Evolutionary conservation across 2,113 vertebrate species (phyloP), one percentile per base, ranked within the genome.

Genomic region (Vulpes ferrilata): DNA sequence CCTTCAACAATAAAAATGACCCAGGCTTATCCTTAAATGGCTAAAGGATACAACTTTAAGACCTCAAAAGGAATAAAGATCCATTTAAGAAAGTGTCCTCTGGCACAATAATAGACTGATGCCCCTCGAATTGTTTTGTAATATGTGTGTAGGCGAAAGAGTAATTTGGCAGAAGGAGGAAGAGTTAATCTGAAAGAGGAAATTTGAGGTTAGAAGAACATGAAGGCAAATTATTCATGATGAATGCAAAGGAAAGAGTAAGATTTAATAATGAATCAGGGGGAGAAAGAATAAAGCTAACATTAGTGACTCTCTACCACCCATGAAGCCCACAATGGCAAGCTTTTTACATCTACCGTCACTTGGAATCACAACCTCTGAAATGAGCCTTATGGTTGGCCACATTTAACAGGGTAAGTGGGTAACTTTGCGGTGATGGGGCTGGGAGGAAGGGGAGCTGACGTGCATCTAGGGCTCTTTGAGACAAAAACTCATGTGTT

Each of bases 121-220:
- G 88, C 38, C 86, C 86, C 53, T 51, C 71, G 51, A 84, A 55
- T 83, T 89, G 78, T 90, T 96, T 93, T 93, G 65, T 79, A 82
- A 94, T 86, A 22, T 57, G 25, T 92, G 71, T 73, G 59, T 96
- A 93, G 94, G 95, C 3, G 9, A 94, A 53, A 84, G 73, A 91
- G 62, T 76, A 82, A 91, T 95, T 93, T 92, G 93, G 65, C 94
- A 93, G 93, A 93, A 96, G 91, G 43, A 64, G 89, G 73, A 97
- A 96, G 94, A 95, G 88, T 95, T 79, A 9, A 90, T 84, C 48
- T 94, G 88, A 96, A 93, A 97, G 90, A 95, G 96, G 97, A 98
- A 98, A 97, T 67, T 48, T 92, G 93, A 97, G 93, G 67, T 95
- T 93, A 97, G 86, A 80, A 92, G 92, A 93, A 88, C 76, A 87